These are phyloP conservation scores for Drosophila ustulata DNA, from an alignment of 2,888 invertebrate genomes.

Conservation along the genomic window DNA sequence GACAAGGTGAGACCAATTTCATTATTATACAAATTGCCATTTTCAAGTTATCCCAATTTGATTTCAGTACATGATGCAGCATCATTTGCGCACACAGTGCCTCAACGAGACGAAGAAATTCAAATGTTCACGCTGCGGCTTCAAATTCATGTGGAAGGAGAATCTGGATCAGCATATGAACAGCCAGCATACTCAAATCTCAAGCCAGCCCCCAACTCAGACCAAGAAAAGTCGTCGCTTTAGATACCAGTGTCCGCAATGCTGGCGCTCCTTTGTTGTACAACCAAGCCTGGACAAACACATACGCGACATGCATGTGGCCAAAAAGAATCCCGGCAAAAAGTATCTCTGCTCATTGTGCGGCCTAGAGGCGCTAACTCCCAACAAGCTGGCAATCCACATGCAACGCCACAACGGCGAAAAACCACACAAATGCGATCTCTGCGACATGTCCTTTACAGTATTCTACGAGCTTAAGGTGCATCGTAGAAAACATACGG, in stretches of 20 bases:
- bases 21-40: neutral
- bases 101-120: slow-evolving; percentile 77
- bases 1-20: slow-evolving; percentile 81
- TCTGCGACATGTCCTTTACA: slow-evolving; percentile 88
- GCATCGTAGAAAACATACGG: slow-evolving; percentile 87
- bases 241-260: slow-evolving; percentile 88
- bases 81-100: slow-evolving; percentile 86
- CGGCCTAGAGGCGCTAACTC: slow-evolving; percentile 87
- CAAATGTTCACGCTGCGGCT: slow-evolving; percentile 79
- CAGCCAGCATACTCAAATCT: slow-evolving; percentile 74
- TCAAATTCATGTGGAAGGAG: slow-evolving; percentile 83
- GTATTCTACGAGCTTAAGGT: slow-evolving; percentile 87
- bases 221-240: slow-evolving; percentile 84
- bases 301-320: slow-evolving; percentile 69
- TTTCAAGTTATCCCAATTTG: neutral
- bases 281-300: slow-evolving; percentile 72
- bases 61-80: slow-evolving; percentile 83
- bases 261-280: slow-evolving; percentile 85
- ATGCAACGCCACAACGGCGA: slow-evolving; percentile 89
- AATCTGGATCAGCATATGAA: slow-evolving; percentile 78
- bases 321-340: slow-evolving; percentile 67
- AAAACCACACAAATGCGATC: slow-evolving; percentile 88
- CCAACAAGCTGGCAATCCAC: slow-evolving; percentile 88
- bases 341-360: slow-evolving; percentile 86
- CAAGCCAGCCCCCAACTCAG: slow-evolving; percentile 60